Evolutionary conservation across 2,888 invertebrate species (phyloP).

Genomic region (Xanthia icteritia): DNA sequence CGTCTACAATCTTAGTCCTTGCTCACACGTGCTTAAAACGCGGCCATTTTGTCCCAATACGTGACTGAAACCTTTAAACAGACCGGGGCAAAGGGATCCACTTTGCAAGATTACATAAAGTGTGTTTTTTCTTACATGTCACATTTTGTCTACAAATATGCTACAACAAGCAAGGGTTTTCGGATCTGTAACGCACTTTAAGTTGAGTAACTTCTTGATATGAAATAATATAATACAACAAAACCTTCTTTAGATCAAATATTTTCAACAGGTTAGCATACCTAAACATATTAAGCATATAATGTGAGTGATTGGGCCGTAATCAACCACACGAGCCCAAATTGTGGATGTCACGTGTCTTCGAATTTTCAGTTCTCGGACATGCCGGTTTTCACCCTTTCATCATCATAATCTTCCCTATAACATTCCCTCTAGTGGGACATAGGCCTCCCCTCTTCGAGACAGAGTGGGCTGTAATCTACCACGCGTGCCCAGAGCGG

Average conservation of each 20-base stretch:
- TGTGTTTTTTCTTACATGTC: not conserved
- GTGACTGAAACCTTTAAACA: conserved; percentile 38
- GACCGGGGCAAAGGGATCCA: not conserved
- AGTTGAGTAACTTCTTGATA: not conserved
- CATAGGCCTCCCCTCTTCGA: too few species aligned
- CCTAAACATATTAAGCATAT: too few species aligned
- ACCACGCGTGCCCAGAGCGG: too few species aligned
- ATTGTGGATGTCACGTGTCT: not conserved
- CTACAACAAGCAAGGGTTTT: not conserved
- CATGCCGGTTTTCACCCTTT: too few species aligned
- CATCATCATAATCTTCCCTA: too few species aligned
- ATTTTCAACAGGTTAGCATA: not conserved
- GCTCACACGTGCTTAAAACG: not conserved
- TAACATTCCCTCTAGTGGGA: too few species aligned
- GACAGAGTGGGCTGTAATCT: too few species aligned
- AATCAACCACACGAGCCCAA: not conserved
- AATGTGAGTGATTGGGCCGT: not conserved
- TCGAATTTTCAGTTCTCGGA: not conserved
- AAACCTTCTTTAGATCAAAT: not conserved
- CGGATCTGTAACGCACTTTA: not conserved
- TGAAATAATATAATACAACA: not conserved
- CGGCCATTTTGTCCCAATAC: conserved; percentile 32
- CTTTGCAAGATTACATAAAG: conserved; percentile 32
- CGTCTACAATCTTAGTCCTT: not conserved
- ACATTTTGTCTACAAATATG: conserved; percentile 19